Base-by-base conservation (phyloP, 2,888 invertebrate genomes). In the Agrypnus murinus region DNA sequence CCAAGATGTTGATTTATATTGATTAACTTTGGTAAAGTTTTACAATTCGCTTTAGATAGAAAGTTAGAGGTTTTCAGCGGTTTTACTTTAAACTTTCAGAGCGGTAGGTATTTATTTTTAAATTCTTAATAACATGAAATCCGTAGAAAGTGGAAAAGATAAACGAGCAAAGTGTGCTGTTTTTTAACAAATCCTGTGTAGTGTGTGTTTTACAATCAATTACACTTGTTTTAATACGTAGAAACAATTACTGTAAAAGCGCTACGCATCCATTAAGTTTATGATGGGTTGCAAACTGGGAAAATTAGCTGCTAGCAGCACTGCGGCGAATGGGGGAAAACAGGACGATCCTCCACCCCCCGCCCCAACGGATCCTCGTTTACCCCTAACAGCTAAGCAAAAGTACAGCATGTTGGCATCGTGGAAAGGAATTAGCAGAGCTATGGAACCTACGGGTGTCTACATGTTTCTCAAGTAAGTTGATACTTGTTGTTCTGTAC, bases 381-480 rank as follows among this genome's bases (percentile, higher is more conserved):
- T 95, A 72, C 95, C 95, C 0, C 88, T 96, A 70, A 95, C 93
- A 0, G 94, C 94, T 15, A 92, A 93, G 82, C 95, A 96, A 88
- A 95, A 93, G 86, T 96, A 94, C 86, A 92, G 91, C 77, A 94
- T 96, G 89, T 88, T 94, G 75, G 95, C 96, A 1, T 95, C 95
- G 9, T 96, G 96, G 96, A 95, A 95, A 81, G 96, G 94, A 31
- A 96, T 96, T 79, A 92, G 93, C 75, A 89, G 96, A 75, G 95
- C 95, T 10, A 93, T 96, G 91, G 94, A 95, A 85, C 91, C 93
- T 65, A 96, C 96, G 50, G 96, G 96, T 59, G 92, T 95, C 77
- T 92, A 92, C 86, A 96, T 96, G 96, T 96, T 96, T 86, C 89
- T 95, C 85, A 95, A 93, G 96, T 96, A 87, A 92, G 94, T 92